These are phyloP conservation scores for Lamprologus tigripictilis DNA, from an alignment of 2,113 vertebrate genomes.

Conservation along the genomic window DNA sequence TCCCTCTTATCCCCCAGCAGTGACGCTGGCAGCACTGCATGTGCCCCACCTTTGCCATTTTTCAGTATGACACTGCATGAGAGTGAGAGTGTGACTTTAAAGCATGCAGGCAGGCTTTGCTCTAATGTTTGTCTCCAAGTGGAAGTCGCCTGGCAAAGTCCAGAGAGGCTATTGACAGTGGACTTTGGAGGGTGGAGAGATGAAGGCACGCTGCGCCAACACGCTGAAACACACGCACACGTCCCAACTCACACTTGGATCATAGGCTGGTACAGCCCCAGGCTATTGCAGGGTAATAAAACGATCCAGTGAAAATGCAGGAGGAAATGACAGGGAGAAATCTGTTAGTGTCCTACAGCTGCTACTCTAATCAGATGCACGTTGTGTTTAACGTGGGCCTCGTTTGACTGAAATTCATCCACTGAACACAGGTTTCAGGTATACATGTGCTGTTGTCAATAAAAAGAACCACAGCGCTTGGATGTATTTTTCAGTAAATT, in stretches of 20 bases:
- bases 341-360: conserved; percentile 38
- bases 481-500: conserved; percentile 28
- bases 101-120: neutral
- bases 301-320: conserved; percentile 29
- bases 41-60: neutral
- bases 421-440: neutral
- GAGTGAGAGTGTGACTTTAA: neutral
- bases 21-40: neutral
- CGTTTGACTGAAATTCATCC: conserved; percentile 9
- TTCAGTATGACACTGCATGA: neutral
- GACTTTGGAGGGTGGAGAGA: conserved; percentile 41
- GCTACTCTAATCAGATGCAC: conserved; percentile 34
- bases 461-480: neutral
- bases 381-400: conserved; percentile 8
- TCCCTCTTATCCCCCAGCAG: neutral
- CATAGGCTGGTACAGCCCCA: conserved; percentile 19
- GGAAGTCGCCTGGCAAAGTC: conserved; percentile 35
- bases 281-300: conserved; percentile 46
- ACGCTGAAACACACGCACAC: neutral
- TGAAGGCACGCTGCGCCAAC: neutral
- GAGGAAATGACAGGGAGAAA: conserved; percentile 41
- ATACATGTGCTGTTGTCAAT: neutral
- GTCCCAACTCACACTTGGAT: conserved; percentile 14
- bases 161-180: conserved; percentile 35
- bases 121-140: neutral